These are phyloP conservation scores for Macaria liturata DNA, from an alignment of 2,888 invertebrate species.

Conservation along the genomic window DNA sequence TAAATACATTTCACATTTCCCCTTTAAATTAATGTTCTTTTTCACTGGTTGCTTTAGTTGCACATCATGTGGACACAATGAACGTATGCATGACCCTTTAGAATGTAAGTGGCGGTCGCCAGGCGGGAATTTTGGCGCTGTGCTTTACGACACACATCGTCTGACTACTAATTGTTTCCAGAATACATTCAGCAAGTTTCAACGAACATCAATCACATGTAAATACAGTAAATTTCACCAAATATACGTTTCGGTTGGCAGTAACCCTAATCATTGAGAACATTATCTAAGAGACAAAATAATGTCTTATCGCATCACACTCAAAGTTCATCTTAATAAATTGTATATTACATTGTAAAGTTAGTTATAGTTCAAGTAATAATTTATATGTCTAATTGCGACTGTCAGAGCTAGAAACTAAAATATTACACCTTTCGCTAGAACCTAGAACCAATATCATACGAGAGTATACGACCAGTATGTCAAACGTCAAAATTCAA, in stretches of 20 bases:
- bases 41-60: slow-evolving; percentile 11
- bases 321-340: too few species aligned
- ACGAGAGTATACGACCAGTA: neutral
- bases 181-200: neutral
- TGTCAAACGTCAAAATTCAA: slow-evolving; percentile 3
- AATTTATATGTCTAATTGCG: too few species aligned
- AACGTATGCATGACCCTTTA: slow-evolving; percentile 19
- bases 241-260: too few species aligned
- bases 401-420: neutral
- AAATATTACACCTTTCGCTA: slow-evolving; percentile 3
- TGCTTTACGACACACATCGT: slow-evolving; percentile 22
- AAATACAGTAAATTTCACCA: too few species aligned
- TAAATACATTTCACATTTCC: slow-evolving; percentile 14
- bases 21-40: slow-evolving; percentile 17
- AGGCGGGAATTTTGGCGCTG: slow-evolving; percentile 21
- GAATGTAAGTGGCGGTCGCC: slow-evolving; percentile 14
- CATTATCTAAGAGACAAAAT: too few species aligned
- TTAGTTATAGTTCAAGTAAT: too few species aligned
- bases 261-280: too few species aligned
- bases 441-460: too few species aligned
- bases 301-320: too few species aligned
- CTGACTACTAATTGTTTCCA: slow-evolving; percentile 26
- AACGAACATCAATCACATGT: too few species aligned
- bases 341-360: too few species aligned
- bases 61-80: slow-evolving; percentile 24